Conservation (phyloP, 2,113 vertebrate genomes). For the Clarias magur region DNA sequence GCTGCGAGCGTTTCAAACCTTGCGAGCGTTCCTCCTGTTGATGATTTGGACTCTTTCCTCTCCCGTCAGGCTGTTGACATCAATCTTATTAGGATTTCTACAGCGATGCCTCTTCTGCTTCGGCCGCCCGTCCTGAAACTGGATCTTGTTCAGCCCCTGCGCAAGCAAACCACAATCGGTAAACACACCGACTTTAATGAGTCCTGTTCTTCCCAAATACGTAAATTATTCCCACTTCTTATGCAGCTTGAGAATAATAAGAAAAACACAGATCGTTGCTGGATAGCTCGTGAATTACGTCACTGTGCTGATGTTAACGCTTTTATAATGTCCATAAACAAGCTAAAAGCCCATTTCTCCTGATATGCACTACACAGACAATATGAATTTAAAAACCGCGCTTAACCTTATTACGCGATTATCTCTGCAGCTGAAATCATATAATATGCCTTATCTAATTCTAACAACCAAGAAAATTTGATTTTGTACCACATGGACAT, state of each 20-base stretch:
- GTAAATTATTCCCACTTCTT: background rate
- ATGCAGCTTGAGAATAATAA: background rate
- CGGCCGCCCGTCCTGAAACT: conserved; percentile 91
- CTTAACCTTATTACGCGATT: background rate
- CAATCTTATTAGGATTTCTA: conserved; percentile 97
- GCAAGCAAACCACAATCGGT: background rate
- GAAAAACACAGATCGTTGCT: background rate
- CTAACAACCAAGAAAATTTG: background rate
- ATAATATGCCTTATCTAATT: background rate
- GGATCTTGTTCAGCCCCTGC: conserved; percentile 77
- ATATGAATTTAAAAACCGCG: background rate
- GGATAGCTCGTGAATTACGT: background rate
- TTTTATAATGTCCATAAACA: background rate
- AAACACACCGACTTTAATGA: background rate
- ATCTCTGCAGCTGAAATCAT: background rate
- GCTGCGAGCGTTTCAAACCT: conserved; percentile 69
- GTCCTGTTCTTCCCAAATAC: background rate
- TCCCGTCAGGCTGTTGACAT: conserved; percentile 94
- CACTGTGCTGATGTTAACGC: background rate
- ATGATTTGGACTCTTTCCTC: conserved; percentile 98
- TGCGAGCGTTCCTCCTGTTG: conserved; percentile 96
- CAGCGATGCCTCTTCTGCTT: conserved; percentile 98
- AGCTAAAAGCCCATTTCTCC: background rate
- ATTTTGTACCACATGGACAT: background rate
- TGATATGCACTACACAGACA: background rate